Conservation (phyloP, 1,140 invertebrate genomes). For the Drosophila eugracilis region DNA sequence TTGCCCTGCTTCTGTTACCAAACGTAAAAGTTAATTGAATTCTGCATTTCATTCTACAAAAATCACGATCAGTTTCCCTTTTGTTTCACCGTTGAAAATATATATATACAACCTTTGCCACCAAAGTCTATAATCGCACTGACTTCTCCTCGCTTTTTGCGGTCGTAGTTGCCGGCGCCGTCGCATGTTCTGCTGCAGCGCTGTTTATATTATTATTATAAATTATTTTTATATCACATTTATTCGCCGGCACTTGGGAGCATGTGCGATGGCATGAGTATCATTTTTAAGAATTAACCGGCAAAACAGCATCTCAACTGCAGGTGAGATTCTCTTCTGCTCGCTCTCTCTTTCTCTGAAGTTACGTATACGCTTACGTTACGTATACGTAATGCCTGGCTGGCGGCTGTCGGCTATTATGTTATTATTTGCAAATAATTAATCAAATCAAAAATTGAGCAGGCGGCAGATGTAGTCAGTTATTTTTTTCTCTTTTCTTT, state of each 20-base stretch:
- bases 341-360: background rate
- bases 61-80: background rate
- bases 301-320: conserved; percentile 4
- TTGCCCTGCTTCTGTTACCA: conserved; percentile 8
- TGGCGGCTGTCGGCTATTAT: background rate
- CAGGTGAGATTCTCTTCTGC: conserved; percentile 6
- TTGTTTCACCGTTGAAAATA: background rate
- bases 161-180: background rate
- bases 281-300: conserved; percentile 1
- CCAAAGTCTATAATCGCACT: conserved; percentile 52
- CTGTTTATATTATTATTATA: conserved; percentile 1
- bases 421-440: conserved; percentile 14
- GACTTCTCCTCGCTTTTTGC: conserved; percentile 8
- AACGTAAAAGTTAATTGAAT: conserved; percentile 4
- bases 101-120: conserved; percentile 45
- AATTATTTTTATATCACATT: conserved; percentile 16
- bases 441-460: background rate
- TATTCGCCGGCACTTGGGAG: conserved; percentile 4
- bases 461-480: too few species aligned
- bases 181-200: background rate
- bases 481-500: too few species aligned
- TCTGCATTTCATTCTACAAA: background rate
- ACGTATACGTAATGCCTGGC: conserved; percentile 1
- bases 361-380: conserved; percentile 4
- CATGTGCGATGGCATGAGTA: background rate